A percentile compares a stretch with the other conserved stretches of the same genome.
Conservation (phyloP, 1,140 invertebrate genomes). For the Aleiodes sp. region DNA sequence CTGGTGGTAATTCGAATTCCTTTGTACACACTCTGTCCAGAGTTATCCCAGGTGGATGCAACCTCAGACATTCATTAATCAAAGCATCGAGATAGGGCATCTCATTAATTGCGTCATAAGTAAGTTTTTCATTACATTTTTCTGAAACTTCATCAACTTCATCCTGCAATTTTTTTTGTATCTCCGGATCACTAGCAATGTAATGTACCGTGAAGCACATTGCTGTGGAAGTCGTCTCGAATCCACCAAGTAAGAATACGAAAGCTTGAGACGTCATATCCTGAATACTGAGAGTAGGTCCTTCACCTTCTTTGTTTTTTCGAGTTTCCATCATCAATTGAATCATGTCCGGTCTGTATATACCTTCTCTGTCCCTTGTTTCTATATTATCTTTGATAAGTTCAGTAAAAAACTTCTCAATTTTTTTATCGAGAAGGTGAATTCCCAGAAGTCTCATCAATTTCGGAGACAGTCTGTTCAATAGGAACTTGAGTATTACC, state of each 20-base stretch:
- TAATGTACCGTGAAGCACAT: constrained; percentile 57
- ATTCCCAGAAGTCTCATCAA: neutral
- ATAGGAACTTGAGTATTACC: neutral
- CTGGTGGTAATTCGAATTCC: constrained; percentile 49
- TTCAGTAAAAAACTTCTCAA: neutral
- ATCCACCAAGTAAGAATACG: constrained; percentile 41
- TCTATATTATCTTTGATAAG: neutral
- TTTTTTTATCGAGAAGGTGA: neutral
- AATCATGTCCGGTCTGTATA: neutral
- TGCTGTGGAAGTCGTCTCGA: constrained; percentile 61
- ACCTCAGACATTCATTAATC: constrained; percentile 67
- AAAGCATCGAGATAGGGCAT: constrained; percentile 65
- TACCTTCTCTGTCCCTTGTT: neutral
- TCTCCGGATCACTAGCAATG: constrained; percentile 67
- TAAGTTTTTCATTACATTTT: constrained; percentile 53
- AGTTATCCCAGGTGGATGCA: constrained; percentile 65
- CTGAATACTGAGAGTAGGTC: neutral
- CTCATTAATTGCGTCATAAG: constrained; percentile 57
- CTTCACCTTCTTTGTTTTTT: neutral
- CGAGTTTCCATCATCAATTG: constrained; percentile 19
- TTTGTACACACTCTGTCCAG: constrained; percentile 65
- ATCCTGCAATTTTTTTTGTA: constrained; percentile 69
- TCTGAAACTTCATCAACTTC: constrained; percentile 65
- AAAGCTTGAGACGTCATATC: constrained; percentile 1
- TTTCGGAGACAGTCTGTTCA: neutral